phyloP scores from a whole-genome alignment of 92 coral and sea anemone species.

The Bergia puertoricense region DNA sequence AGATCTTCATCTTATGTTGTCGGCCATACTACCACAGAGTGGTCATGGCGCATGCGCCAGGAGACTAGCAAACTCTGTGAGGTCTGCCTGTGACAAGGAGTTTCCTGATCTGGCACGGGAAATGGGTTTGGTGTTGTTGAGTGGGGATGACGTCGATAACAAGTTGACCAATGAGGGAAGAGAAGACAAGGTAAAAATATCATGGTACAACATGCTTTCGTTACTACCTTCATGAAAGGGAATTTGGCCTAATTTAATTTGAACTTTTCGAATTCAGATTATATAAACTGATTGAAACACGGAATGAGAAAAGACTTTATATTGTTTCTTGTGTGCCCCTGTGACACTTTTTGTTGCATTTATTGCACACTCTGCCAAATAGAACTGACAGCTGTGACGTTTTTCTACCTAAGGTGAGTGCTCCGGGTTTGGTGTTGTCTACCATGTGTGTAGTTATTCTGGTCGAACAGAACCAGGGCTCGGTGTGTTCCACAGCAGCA shows the following conservation, averaged over 20 bases:
- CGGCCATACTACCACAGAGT: constrained; percentile 57
- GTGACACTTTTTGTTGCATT: neutral
- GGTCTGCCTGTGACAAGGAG: constrained; percentile 63
- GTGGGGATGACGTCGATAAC: constrained; percentile 53
- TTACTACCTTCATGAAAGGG: neutral
- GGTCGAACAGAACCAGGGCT: constrained; percentile 52
- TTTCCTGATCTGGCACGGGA: constrained; percentile 96
- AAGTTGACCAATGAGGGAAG: constrained; percentile 60
- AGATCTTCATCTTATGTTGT: constrained; percentile 82
- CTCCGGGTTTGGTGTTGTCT: constrained; percentile 87
- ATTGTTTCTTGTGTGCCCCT: too few species aligned
- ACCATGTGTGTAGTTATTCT: constrained; percentile 78
- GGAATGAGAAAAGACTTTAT: neutral
- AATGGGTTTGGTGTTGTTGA: constrained; percentile 89
- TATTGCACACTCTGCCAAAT: neutral
- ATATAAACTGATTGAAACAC: too few species aligned
- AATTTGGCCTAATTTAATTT: neutral
- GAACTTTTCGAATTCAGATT: too few species aligned
- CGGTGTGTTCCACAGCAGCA: constrained; percentile 11
- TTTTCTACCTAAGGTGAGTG: constrained; percentile 69
- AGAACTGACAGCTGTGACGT: neutral
- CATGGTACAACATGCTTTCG: neutral
- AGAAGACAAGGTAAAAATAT: constrained; percentile 77
- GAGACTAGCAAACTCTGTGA: constrained; percentile 58
- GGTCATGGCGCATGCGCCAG: constrained; percentile 60